A percentile compares a stretch with the other conserved stretches of the same genome.
Conservation (phyloP, 2,113 vertebrate species). For the Jacana jacana region DNA sequence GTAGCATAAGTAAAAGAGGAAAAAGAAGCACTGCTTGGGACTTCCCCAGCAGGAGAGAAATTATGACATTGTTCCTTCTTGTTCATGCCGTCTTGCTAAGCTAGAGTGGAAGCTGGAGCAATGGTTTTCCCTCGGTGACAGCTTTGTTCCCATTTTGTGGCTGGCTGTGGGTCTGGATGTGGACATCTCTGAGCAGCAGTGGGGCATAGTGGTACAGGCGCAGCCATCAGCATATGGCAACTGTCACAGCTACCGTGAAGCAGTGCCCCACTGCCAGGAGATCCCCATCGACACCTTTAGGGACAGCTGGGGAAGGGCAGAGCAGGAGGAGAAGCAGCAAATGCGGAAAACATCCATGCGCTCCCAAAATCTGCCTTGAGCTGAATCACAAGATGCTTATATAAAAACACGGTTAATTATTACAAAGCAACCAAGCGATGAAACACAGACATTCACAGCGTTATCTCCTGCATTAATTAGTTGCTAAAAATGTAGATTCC, state of each 20-base stretch:
- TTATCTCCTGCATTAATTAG: conserved; percentile 8
- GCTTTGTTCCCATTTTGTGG: background rate
- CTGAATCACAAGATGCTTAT: background rate
- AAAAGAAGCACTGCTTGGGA: background rate
- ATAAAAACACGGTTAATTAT: background rate
- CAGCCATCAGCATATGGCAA: accelerated
- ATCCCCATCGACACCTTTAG: accelerated
- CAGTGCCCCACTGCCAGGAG: background rate
- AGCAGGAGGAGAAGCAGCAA: background rate
- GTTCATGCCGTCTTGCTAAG: background rate
- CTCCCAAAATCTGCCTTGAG: background rate
- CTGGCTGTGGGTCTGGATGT: accelerated
- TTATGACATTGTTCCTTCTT: background rate
- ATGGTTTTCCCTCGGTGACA: background rate
- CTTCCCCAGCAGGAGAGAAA: background rate
- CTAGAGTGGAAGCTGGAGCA: background rate
- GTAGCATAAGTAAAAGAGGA: background rate
- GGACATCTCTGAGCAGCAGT: background rate
- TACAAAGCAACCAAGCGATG: background rate
- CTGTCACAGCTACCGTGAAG: accelerated
- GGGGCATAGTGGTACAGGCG: background rate
- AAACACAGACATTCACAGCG: background rate
- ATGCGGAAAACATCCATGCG: background rate
- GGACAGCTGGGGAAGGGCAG: background rate
- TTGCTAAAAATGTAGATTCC: background rate